phyloP scores from a whole-genome alignment of 2,888 invertebrate species.

The Rhorus exstirpatorius region DNA sequence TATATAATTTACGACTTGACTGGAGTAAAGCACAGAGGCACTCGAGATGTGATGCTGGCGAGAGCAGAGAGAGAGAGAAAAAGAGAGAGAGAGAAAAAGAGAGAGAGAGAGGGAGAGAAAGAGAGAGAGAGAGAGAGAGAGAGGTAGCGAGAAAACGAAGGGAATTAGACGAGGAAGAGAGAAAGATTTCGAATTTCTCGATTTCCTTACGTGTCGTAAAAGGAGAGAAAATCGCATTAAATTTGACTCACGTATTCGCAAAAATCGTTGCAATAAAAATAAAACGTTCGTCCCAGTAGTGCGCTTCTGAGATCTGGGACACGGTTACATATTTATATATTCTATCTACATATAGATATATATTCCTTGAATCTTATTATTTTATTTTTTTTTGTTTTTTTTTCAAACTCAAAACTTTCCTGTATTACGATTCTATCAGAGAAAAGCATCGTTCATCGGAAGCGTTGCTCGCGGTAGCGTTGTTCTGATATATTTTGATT shows the following conservation, averaged over 20 bases:
- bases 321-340: not conserved
- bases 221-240: conserved; percentile 52
- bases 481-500: too few species aligned
- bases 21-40: conserved; percentile 20
- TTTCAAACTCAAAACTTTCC: too few species aligned
- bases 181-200: conserved; percentile 42
- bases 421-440: too few species aligned
- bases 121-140: conserved; percentile 9
- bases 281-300: conserved; percentile 30
- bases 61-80: not conserved
- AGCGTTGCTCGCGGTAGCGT: too few species aligned
- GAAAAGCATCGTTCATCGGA: too few species aligned
- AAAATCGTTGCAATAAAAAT: conserved; percentile 53
- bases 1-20: conserved; percentile 49
- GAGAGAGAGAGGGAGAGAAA: not conserved
- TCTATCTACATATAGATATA: conserved; percentile 1
- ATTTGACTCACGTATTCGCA: conserved; percentile 43
- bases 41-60: conserved; percentile 15
- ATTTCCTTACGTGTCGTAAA: conserved; percentile 53
- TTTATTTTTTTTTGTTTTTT: too few species aligned
- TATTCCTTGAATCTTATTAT: too few species aligned
- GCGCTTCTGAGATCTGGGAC: conserved; percentile 31
- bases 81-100: not conserved
- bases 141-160: conserved; percentile 8
- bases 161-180: conserved; percentile 8